Evolutionary conservation across 2,113 vertebrate genomes (phyloP).

Genomic region (Nesospiza acunhae): DNA sequence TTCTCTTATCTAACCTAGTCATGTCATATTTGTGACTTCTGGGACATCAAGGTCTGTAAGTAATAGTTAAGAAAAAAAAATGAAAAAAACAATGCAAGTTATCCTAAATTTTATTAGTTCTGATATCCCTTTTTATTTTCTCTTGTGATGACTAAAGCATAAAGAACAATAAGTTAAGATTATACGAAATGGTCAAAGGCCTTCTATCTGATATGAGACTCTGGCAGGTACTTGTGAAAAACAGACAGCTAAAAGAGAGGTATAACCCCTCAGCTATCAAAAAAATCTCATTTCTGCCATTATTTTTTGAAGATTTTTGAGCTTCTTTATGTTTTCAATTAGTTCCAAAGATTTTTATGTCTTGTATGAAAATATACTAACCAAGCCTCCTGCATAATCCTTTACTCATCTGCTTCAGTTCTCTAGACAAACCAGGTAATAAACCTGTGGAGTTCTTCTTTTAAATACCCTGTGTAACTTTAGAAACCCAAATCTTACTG

Average conservation of each 20-base stretch:
- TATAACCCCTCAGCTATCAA: not conserved
- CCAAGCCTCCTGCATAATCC: not conserved
- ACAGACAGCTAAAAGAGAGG: not conserved
- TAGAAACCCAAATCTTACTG: not conserved
- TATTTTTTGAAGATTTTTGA: not conserved
- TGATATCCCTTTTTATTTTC: not conserved
- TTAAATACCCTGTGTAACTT: not conserved
- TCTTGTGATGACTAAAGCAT: not conserved
- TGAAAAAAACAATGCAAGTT: not conserved
- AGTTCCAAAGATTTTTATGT: not conserved
- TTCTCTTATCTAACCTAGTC: not conserved
- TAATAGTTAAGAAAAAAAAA: not conserved
- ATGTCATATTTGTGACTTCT: not conserved
- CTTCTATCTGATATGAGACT: not conserved
- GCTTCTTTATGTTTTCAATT: not conserved
- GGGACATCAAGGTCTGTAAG: not conserved
- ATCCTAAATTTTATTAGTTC: not conserved
- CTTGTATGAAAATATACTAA: not conserved
- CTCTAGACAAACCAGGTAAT: not conserved
- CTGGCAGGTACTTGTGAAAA: not conserved
- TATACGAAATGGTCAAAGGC: not conserved
- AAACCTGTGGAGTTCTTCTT: not conserved
- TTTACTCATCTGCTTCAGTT: not conserved
- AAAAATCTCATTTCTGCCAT: accelerated
- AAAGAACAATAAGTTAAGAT: not conserved